A percentile compares a stretch with the other conserved stretches of the same genome.
Evolutionary conservation across 1,140 invertebrate genomes (phyloP).

Genomic region (Araneus ventricosus): DNA sequence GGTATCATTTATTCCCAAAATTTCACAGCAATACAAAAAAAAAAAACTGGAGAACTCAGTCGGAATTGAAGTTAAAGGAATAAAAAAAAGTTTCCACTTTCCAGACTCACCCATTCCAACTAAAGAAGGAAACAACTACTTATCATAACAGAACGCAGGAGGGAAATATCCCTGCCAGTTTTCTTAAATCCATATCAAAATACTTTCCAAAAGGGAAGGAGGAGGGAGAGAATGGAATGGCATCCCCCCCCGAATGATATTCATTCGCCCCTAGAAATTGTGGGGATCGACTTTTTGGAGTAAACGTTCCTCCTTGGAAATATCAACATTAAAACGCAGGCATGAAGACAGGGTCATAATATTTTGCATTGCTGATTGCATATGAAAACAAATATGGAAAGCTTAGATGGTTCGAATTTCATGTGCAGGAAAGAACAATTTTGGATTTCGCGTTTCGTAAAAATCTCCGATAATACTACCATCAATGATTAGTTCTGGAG

Average conservation of each 20-base stretch:
- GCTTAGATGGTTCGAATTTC: too few relatives aligned
- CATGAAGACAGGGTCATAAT: not conserved
- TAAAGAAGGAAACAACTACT: constrained; percentile 19
- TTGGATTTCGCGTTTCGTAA: too few relatives aligned
- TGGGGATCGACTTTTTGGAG: constrained; percentile 12
- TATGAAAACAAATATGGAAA: too few relatives aligned
- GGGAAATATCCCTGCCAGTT: not conserved
- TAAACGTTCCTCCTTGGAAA: not conserved
- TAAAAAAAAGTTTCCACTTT: not conserved
- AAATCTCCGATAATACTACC: too few relatives aligned
- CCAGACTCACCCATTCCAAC: constrained; percentile 3
- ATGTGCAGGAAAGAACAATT: too few relatives aligned
- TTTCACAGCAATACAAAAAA: not conserved
- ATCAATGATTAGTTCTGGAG: too few relatives aligned
- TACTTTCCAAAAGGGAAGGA: not conserved
- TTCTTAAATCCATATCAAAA: constrained; percentile 25
- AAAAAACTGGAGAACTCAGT: not conserved
- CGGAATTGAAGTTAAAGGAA: not conserved
- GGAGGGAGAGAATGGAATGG: not conserved
- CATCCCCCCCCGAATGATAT: not conserved
- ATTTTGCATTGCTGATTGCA: too few relatives aligned
- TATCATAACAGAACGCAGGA: constrained; percentile 24
- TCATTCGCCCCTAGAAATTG: not conserved
- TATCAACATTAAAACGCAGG: not conserved
- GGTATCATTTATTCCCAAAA: not conserved